A percentile compares a stretch with the other conserved stretches of the same genome.
Evolutionary conservation across 2,888 invertebrate genomes (phyloP).

Genomic region (Therioaphis trifolii): DNA sequence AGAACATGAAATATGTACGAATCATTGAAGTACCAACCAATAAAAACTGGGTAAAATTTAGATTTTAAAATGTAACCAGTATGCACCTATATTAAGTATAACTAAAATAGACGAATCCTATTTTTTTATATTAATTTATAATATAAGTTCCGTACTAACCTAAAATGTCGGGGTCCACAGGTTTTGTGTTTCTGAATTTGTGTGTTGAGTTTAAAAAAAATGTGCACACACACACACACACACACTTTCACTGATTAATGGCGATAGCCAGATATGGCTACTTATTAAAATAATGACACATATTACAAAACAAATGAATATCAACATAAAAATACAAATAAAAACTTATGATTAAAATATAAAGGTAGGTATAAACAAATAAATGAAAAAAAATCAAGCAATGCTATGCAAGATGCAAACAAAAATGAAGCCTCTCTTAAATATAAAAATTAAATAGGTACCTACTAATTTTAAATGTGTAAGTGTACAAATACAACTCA

Average conservation of each 20-base stretch:
- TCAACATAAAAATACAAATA: conserved; percentile 48
- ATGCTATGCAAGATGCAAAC: conserved; percentile 17
- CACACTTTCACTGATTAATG: conserved; percentile 56
- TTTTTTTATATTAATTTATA: conserved; percentile 43
- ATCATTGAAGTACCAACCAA: no score
- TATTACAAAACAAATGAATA: conserved; percentile 55
- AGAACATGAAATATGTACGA: not conserved
- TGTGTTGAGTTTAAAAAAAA: conserved; percentile 41
- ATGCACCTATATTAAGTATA: not conserved
- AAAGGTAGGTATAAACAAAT: conserved; percentile 30
- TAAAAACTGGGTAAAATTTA: no score
- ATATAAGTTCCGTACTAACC: conserved; percentile 60
- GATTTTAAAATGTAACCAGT: no score
- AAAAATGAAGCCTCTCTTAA: conserved; percentile 29
- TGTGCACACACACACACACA: conserved; percentile 46
- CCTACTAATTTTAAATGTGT: no score
- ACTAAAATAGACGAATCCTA: conserved; percentile 14
- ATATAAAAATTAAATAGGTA: conserved; percentile 4
- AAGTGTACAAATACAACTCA: not conserved
- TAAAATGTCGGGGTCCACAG: conserved; percentile 57
- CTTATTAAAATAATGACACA: conserved; percentile 57
- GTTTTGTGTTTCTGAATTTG: conserved; percentile 60
- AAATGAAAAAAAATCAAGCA: conserved; percentile 35
- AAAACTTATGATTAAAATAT: conserved; percentile 32
- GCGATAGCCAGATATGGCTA: conserved; percentile 43